Conservation (phyloP, 2,797 vertebrate genomes). For the Melanotaenia pygmaea region DNA sequence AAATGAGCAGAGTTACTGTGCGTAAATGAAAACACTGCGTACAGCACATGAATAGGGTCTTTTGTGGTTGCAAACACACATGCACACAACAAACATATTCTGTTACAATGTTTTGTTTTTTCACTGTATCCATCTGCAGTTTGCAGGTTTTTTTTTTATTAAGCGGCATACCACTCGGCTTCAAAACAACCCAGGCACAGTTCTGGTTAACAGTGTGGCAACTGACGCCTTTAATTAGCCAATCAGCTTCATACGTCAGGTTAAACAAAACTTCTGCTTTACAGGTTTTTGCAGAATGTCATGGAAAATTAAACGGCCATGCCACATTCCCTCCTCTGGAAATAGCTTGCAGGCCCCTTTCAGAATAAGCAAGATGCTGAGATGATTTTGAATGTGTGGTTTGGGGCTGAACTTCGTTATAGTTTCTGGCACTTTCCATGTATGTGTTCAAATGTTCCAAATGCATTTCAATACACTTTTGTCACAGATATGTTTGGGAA, state of each 20-base stretch:
- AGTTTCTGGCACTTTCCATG: conserved; percentile 64
- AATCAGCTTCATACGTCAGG: conserved; percentile 80
- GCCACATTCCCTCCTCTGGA: conserved; percentile 68
- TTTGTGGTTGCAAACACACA: conserved; percentile 60
- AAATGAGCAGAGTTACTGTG: conserved; percentile 59
- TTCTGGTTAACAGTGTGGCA: conserved; percentile 67
- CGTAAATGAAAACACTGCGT: conserved; percentile 64
- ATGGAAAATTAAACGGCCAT: conserved; percentile 78
- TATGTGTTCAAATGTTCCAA: conserved; percentile 61
- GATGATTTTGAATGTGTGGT: conserved; percentile 60
- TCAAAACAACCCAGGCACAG: conserved; percentile 73
- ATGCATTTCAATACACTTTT: conserved; percentile 53
- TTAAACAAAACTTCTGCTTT: conserved; percentile 72
- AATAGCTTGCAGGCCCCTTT: conserved; percentile 64
- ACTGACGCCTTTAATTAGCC: conserved; percentile 77
- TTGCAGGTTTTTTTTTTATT: conserved; percentile 60
- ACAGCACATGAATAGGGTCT: conserved; percentile 73
- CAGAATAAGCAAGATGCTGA: conserved; percentile 62
- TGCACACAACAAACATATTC: conserved; percentile 78
- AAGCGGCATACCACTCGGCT: conserved; percentile 59
- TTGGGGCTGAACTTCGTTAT: conserved; percentile 53
- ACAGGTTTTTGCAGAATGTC: conserved; percentile 69
- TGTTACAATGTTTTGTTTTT: conserved; percentile 77
- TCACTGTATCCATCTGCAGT: conserved; percentile 60
- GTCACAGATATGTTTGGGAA: conserved; percentile 90